These are phyloP conservation scores for Oopsacas minuta DNA, from an alignment of 37 sponge, comb jelly and placozoan genomes.

Conservation along the genomic window DNA sequence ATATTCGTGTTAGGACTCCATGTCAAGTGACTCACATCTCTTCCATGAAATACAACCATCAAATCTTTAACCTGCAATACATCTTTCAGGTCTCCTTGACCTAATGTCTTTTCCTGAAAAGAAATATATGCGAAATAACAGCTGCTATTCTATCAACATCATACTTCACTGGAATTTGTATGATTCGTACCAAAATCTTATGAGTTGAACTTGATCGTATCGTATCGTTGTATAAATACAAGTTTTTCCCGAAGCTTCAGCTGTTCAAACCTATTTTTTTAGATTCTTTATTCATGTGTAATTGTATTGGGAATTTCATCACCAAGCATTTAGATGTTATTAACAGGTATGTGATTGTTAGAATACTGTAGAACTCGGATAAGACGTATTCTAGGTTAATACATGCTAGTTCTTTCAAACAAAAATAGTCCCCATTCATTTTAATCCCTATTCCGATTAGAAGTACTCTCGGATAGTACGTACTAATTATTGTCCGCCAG, in stretches of 20 bases:
- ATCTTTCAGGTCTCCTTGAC: not conserved
- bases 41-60: not conserved
- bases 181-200: not conserved
- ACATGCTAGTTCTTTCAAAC: too few species aligned
- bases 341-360: too few species aligned
- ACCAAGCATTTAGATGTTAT: too few species aligned
- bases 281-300: too few species aligned
- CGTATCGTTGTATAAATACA: not conserved
- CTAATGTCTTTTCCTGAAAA: not conserved
- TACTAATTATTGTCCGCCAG: too few species aligned
- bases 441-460: too few species aligned
- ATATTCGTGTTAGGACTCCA: not conserved
- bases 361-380: too few species aligned
- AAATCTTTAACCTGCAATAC: not conserved
- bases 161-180: not conserved
- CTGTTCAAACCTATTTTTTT: too few species aligned
- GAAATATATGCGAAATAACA: not conserved
- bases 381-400: too few species aligned
- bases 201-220: not conserved
- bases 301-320: too few species aligned
- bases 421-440: too few species aligned
- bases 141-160: not conserved
- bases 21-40: not conserved
- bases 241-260: not conserved
- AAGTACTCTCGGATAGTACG: too few species aligned